These are phyloP conservation scores for Watsonalla cultraria DNA, from an alignment of 2,888 invertebrate species.

Conservation along the genomic window DNA sequence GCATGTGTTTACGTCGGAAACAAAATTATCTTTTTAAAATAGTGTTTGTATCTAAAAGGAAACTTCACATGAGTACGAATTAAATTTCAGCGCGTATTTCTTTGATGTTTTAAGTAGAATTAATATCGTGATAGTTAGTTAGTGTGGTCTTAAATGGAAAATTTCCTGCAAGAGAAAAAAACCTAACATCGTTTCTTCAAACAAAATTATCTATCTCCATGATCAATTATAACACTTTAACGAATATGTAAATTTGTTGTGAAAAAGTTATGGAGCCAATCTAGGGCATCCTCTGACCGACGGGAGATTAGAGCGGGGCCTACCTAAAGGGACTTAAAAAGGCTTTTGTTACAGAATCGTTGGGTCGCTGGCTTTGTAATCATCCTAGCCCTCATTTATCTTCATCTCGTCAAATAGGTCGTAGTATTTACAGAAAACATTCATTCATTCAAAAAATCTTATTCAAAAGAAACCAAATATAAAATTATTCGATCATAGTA, in stretches of 20 bases:
- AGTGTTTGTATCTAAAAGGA: no score
- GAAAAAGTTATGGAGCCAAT: slow-evolving; percentile 56
- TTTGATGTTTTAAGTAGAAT: background rate
- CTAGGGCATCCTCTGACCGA: slow-evolving; percentile 36
- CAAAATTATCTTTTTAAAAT: no score
- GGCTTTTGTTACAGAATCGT: slow-evolving; percentile 40
- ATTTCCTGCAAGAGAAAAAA: background rate
- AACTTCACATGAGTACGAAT: no score
- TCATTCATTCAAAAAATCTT: slow-evolving; percentile 18
- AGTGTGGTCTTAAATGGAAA: background rate
- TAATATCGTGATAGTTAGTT: no score
- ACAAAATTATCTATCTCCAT: slow-evolving; percentile 10
- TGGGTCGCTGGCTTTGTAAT: slow-evolving; percentile 25
- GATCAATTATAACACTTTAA: slow-evolving; percentile 42
- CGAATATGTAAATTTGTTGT: slow-evolving; percentile 64
- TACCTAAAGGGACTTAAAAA: slow-evolving; percentile 42
- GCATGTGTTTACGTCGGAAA: no score
- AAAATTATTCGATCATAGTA: background rate
- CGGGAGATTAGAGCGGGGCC: slow-evolving; percentile 35
- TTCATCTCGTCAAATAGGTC: slow-evolving; percentile 37
- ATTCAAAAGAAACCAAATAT: background rate
- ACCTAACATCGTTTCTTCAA: background rate
- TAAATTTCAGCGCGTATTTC: background rate
- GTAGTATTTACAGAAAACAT: slow-evolving; percentile 23
- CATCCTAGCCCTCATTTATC: slow-evolving; percentile 36